These are phyloP conservation scores for Leptinotarsa defecta DNA, from an alignment of 1,140 invertebrate genomes.

Conservation along the genomic window DNA sequence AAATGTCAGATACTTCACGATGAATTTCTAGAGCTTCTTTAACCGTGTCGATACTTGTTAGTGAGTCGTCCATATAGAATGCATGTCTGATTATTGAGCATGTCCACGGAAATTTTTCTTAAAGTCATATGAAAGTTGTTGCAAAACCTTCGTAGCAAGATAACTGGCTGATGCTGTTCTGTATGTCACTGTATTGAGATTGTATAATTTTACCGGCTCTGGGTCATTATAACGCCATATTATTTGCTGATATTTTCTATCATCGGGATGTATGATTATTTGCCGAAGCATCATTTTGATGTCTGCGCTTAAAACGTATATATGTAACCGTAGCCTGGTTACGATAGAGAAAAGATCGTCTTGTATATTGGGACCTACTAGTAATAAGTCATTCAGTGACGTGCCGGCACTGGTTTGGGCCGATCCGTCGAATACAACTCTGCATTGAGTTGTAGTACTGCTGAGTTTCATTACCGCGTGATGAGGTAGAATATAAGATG, in stretches of 20 bases:
- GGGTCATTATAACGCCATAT: slow-evolving; percentile 51
- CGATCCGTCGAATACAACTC: slow-evolving; percentile 43
- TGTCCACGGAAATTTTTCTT: too few relatives aligned
- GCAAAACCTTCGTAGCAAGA: too few relatives aligned
- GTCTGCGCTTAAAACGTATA: slow-evolving; percentile 47
- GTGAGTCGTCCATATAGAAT: too few relatives aligned
- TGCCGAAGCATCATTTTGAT: slow-evolving; percentile 51
- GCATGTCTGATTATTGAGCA: too few relatives aligned
- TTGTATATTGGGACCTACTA: slow-evolving; percentile 45
- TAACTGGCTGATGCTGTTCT: too few relatives aligned
- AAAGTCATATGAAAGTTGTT: too few relatives aligned
- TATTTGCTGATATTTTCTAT: slow-evolving; percentile 53
- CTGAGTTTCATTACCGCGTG: slow-evolving; percentile 43
- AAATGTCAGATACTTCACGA: too few relatives aligned
- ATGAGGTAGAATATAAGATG: slow-evolving; percentile 50
- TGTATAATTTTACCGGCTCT: too few relatives aligned
- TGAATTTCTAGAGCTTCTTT: too few relatives aligned
- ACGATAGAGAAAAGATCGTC: slow-evolving; percentile 46
- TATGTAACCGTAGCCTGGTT: neutral
- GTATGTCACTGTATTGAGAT: too few relatives aligned
- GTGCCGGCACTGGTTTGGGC: slow-evolving; percentile 39
- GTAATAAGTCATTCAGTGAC: slow-evolving; percentile 44
- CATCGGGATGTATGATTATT: slow-evolving; percentile 43
- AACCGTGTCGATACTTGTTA: too few relatives aligned
- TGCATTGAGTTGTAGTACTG: slow-evolving; percentile 43